phyloP scores from a whole-genome alignment of 2,113 vertebrate genomes.

The Jaculus jaculus region DNA sequence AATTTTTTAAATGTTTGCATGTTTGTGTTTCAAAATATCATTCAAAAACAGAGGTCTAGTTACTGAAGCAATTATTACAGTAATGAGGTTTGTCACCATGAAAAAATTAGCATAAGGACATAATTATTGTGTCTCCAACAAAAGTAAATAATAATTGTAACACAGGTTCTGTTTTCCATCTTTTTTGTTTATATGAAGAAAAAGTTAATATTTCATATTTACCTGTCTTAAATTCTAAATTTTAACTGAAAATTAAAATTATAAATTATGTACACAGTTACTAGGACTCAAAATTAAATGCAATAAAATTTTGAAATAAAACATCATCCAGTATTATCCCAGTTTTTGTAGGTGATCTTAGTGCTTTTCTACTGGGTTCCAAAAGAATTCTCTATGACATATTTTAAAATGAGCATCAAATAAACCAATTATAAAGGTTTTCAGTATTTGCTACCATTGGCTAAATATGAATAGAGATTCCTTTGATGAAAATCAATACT shows the following conservation, averaged over 20 bases:
- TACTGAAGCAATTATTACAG: neutral
- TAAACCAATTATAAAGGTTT: neutral
- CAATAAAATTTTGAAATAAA: neutral
- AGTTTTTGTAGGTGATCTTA: neutral
- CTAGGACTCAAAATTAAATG: neutral
- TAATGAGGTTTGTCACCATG: neutral
- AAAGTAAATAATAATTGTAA: neutral
- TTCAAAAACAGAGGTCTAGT: neutral
- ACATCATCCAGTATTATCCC: neutral
- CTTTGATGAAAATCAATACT: too few relatives aligned
- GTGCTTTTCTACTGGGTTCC: neutral
- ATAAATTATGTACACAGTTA: neutral
- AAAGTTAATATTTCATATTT: neutral
- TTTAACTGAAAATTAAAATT: neutral
- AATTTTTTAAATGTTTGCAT: neutral
- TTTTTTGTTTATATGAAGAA: neutral
- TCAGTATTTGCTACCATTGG: neutral
- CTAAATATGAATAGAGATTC: too few relatives aligned
- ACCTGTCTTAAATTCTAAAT: neutral
- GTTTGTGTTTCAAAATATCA: neutral
- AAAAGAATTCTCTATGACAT: neutral
- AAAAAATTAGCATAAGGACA: neutral
- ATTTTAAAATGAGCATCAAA: neutral
- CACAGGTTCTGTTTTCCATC: neutral
- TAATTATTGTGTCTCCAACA: neutral